Evolutionary conservation across 2,113 vertebrate species (phyloP), one percentile per base, ranked within the genome.

Genomic region (Mastomys natalensis): DNA sequence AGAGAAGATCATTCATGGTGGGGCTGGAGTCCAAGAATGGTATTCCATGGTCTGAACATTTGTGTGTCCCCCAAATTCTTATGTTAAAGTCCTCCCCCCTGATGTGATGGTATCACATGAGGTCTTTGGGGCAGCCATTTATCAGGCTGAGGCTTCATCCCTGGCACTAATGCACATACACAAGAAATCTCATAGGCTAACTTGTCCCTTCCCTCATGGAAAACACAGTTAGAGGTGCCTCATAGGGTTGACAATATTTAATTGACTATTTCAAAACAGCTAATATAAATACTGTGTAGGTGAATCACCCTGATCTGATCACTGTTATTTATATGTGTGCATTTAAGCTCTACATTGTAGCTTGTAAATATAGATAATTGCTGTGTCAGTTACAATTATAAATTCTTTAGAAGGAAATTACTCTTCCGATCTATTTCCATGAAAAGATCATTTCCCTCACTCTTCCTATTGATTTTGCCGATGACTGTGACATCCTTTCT

Each of bases 391-490:
- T 82, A 34, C 60, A 73, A 48, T 62, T 74, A 82, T 15, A 73
- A 45, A 40, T 53, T 89, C 88, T 51, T 86, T 86, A 74, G 68
- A 62, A 53, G 17, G 68, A 73, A 62, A 22, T 87, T 87, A 70
- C 40, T 89, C 55, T 90, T 92, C 68, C 91, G 21, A 76, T 64
- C 37, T 94, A 17, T 89, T 97, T 82, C 84, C 72, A 90, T 93
- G 60, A 94, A 93, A 94, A 97, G 62, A 95, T 87, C 7, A 78
- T 86, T 64, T 66, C 62, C 85, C 88, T 84, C 62, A 76, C 82
- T 81, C 53, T 93, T 91, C 40, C 93, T 96, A 40, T 66, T 31
- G 22, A 70, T 68, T 73, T 93, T 12, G 40, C 86, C 82, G 89
- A 22, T 73, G 37, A 87, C 24, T 73, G 1, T 70, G 53, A 87